Evolutionary conservation across 1,140 invertebrate genomes (phyloP).

Genomic region (Drosophila micromelanica): DNA sequence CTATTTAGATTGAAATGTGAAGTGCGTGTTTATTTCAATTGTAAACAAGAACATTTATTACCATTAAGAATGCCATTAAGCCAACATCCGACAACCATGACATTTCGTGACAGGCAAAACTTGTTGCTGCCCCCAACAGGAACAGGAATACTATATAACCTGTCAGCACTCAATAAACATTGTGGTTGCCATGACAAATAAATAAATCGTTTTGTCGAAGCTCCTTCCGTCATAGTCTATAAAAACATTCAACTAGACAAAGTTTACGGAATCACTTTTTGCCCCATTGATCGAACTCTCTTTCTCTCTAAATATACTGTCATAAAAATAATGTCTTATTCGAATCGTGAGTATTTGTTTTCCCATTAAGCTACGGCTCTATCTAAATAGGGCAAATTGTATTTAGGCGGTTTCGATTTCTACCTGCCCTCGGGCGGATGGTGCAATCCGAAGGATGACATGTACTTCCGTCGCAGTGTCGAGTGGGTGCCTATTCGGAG

Average conservation of each 20-base stretch:
- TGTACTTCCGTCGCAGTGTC: constrained; percentile 85
- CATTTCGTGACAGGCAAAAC: constrained; percentile 63
- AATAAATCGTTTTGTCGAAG: constrained; percentile 70
- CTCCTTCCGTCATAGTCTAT: constrained; percentile 44
- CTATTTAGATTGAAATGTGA: constrained; percentile 16
- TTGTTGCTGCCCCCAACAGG: constrained; percentile 53
- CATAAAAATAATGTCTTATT: constrained; percentile 56
- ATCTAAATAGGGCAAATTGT: not conserved
- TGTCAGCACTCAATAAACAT: constrained; percentile 23
- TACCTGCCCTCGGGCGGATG: constrained; percentile 64
- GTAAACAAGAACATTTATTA: constrained; percentile 33
- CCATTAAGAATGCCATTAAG: constrained; percentile 40
- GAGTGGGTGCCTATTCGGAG: constrained; percentile 89
- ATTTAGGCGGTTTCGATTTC: constrained; percentile 63
- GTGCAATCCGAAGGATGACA: constrained; percentile 88
- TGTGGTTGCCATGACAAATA: constrained; percentile 59
- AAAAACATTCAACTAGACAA: constrained; percentile 25
- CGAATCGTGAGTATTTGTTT: constrained; percentile 52
- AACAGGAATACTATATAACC: constrained; percentile 3
- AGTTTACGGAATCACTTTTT: constrained; percentile 28
- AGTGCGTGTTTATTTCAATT: constrained; percentile 29
- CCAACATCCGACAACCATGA: constrained; percentile 12
- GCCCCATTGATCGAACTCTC: not conserved
- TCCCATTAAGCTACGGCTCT: not conserved
- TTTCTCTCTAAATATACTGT: constrained; percentile 13